Evolutionary conservation across 2,888 invertebrate genomes (phyloP).

Genomic region (Nymphalis c-album): DNA sequence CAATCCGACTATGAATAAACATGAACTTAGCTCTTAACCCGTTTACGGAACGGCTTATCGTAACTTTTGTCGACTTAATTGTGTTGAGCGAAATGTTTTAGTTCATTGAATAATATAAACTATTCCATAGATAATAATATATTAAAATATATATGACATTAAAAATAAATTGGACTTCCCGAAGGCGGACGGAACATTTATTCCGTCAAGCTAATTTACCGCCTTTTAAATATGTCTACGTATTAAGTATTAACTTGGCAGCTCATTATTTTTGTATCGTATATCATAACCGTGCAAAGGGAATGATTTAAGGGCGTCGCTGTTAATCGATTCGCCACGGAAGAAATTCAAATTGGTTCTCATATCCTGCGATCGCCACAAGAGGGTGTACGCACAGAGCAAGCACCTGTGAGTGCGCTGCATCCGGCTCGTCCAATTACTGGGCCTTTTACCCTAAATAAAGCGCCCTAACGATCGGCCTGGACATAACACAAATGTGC

Average conservation of each 20-base stretch:
- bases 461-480: slow-evolving; percentile 61
- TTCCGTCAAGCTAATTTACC: not conserved
- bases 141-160: not conserved
- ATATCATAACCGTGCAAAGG: slow-evolving; percentile 33
- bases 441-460: slow-evolving; percentile 68
- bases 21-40: slow-evolving; percentile 49
- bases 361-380: slow-evolving; percentile 66
- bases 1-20: slow-evolving; percentile 56
- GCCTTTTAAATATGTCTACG: slow-evolving; percentile 1
- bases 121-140: slow-evolving; percentile 1
- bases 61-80: slow-evolving; percentile 36
- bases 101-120: slow-evolving; percentile 24
- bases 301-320: slow-evolving; percentile 43
- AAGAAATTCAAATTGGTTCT: slow-evolving; percentile 76
- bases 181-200: not conserved
- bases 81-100: slow-evolving; percentile 29
- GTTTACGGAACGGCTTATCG: slow-evolving; percentile 35
- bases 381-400: slow-evolving; percentile 63
- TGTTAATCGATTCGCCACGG: slow-evolving; percentile 70
- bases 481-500: slow-evolving; percentile 58
- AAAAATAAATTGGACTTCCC: not conserved
- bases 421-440: slow-evolving; percentile 75
- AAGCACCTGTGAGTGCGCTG: slow-evolving; percentile 66
- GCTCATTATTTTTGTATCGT: slow-evolving; percentile 29
- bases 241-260: slow-evolving; percentile 11